Evolutionary conservation across 2,113 vertebrate species (phyloP).

Genomic region (Dicentrarchus labrax): DNA sequence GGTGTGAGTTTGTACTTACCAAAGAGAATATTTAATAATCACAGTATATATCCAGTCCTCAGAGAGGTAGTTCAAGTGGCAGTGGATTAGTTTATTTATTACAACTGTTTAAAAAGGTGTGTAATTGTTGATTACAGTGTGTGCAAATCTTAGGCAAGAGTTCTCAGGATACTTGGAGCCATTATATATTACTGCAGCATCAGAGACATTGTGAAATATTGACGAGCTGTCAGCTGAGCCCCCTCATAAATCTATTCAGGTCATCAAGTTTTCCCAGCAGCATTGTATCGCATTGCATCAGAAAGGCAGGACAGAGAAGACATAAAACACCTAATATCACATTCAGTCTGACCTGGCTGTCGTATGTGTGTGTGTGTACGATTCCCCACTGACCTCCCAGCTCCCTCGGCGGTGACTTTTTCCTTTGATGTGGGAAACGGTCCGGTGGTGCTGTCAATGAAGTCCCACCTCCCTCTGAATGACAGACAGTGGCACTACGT

Average conservation of each 20-base stretch:
- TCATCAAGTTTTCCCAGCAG: constrained; percentile 72
- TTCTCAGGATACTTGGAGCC: constrained; percentile 42
- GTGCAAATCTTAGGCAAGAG: constrained; percentile 32
- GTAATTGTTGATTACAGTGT: constrained; percentile 25
- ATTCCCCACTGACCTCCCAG: constrained; percentile 75
- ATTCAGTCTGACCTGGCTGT: constrained; percentile 55
- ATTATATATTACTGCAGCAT: constrained; percentile 61
- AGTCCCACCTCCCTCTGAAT: constrained; percentile 90
- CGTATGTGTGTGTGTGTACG: constrained; percentile 25
- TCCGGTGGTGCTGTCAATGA: constrained; percentile 86
- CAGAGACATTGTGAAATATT: constrained; percentile 71
- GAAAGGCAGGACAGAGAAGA: constrained; percentile 50
- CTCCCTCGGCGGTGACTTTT: constrained; percentile 91
- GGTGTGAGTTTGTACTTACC: neutral
- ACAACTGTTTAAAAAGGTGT: constrained; percentile 5
- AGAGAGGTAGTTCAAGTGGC: neutral
- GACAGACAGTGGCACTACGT: constrained; percentile 97
- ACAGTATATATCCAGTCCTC: neutral
- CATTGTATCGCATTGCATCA: constrained; percentile 76
- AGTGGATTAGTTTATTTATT: constrained; percentile 4
- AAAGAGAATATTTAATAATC: neutral
- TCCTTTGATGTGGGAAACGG: constrained; percentile 94
- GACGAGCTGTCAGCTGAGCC: constrained; percentile 73
- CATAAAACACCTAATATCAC: constrained; percentile 54
- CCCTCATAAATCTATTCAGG: constrained; percentile 73